Conservation (phyloP, 1,140 invertebrate species). For the Luehdorfia chinensis region DNA sequence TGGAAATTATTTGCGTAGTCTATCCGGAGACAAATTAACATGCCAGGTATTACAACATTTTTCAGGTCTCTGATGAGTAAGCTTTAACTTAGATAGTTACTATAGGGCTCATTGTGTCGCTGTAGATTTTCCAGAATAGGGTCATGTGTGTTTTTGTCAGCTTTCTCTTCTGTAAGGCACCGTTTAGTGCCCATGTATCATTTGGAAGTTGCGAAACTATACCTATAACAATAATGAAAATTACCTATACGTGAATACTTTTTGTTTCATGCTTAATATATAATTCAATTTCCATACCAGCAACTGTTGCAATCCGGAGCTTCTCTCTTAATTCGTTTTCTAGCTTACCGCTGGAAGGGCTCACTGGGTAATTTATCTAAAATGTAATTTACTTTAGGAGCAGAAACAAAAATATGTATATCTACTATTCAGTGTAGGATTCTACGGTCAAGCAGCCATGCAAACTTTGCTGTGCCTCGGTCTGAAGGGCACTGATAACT, state of each 20-base stretch:
- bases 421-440: too few relatives aligned
- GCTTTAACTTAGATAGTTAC: too few relatives aligned
- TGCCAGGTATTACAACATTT: too few relatives aligned
- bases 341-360: slow-evolving; percentile 21
- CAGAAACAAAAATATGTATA: too few relatives aligned
- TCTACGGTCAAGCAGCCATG: too few relatives aligned
- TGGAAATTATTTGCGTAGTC: too few relatives aligned
- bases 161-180: slow-evolving; percentile 21
- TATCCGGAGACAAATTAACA: too few relatives aligned
- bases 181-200: slow-evolving; percentile 32
- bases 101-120: slow-evolving; percentile 38
- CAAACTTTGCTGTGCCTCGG: too few relatives aligned
- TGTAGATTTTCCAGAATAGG: slow-evolving; percentile 43
- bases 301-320: slow-evolving; percentile 33
- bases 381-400: slow-evolving; percentile 11
- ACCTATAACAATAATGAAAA: slow-evolving; percentile 31
- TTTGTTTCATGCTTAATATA: too few relatives aligned
- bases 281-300: slow-evolving; percentile 31
- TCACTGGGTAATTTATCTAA: slow-evolving; percentile 43
- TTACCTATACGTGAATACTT: too few relatives aligned
- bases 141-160: slow-evolving; percentile 38
- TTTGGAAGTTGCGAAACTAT: slow-evolving; percentile 22
- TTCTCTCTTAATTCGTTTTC: slow-evolving; percentile 35
- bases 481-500: too few relatives aligned
- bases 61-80: too few relatives aligned